Conservation (phyloP, 1,140 invertebrate genomes). For the Penaeus japonicus region DNA sequence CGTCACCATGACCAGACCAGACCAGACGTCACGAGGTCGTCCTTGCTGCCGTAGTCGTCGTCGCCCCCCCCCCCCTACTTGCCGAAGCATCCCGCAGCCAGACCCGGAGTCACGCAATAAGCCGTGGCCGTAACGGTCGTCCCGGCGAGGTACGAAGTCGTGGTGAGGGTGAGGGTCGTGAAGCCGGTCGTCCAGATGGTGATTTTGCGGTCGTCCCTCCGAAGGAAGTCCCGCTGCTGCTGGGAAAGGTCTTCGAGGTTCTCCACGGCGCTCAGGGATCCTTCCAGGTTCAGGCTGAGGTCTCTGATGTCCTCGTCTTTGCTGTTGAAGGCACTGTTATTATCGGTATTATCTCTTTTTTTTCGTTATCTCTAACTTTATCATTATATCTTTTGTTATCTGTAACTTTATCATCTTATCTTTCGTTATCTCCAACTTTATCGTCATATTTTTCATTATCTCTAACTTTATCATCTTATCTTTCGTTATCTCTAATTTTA, state of each 20-base stretch:
- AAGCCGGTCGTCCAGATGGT: slow-evolving; percentile 31
- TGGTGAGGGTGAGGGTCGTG: slow-evolving; percentile 32
- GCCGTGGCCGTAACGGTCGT: slow-evolving; percentile 28
- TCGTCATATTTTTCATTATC: no score
- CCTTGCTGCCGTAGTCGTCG: no score
- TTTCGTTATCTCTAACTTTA: no score
- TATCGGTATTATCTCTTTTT: no score
- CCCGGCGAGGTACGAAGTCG: slow-evolving; percentile 43
- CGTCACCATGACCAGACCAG: no score
- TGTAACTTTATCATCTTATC: no score
- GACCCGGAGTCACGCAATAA: not conserved
- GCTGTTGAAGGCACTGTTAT: not conserved
- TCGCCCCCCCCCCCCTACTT: no score
- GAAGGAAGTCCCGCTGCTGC: not conserved
- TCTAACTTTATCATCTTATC: no score
- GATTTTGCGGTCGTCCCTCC: not conserved
- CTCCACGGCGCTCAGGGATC: not conserved
- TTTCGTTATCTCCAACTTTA: no score
- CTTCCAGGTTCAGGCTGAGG: not conserved
- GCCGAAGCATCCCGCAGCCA: slow-evolving; percentile 19
- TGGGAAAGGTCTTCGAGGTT: not conserved
- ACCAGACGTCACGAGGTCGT: no score
- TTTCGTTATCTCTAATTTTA: no score
- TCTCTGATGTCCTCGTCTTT: not conserved
- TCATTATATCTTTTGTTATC: no score